Conservation (phyloP, 2,888 invertebrate genomes). For the Drosophila leonis region DNA sequence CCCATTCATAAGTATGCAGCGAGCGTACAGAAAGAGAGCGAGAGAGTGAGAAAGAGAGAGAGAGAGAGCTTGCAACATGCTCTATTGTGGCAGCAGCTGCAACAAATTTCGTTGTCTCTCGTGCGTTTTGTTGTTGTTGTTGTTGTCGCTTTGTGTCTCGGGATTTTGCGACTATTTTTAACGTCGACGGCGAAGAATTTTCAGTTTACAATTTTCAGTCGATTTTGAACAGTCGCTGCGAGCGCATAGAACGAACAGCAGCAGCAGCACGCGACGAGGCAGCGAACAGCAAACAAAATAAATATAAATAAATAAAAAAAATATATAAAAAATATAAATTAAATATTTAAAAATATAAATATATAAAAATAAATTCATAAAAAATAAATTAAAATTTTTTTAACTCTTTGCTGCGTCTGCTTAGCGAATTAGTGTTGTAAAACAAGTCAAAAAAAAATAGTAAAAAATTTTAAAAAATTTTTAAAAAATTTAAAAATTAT, state of each 20-base stretch:
- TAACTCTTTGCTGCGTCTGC: background rate
- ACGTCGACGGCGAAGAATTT: slow-evolving; percentile 61
- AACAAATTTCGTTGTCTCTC: slow-evolving; percentile 27
- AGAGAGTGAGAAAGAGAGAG: background rate
- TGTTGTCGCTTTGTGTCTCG: slow-evolving; percentile 30
- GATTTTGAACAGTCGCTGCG: slow-evolving; percentile 76
- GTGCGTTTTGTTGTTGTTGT: background rate
- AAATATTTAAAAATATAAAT: background rate
- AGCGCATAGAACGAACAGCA: slow-evolving; percentile 58
- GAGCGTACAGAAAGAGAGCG: slow-evolving; percentile 8
- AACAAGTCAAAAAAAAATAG: background rate
- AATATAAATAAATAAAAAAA: slow-evolving; percentile 11
- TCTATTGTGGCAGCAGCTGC: slow-evolving; percentile 47
- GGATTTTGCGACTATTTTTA: slow-evolving; percentile 67
- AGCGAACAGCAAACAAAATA: slow-evolving; percentile 8
- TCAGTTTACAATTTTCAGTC: slow-evolving; percentile 64
- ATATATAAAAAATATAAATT: background rate
- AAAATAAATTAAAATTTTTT: background rate
- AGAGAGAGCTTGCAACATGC: slow-evolving; percentile 43
- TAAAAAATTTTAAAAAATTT: background rate
- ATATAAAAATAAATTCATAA: slow-evolving; percentile 4
- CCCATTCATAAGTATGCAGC: slow-evolving; percentile 74
- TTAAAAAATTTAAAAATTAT: background rate
- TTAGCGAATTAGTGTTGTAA: background rate
- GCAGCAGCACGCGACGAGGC: slow-evolving; percentile 43